Conservation (phyloP, 1,140 invertebrate species). For the Atta colombica region DNA sequence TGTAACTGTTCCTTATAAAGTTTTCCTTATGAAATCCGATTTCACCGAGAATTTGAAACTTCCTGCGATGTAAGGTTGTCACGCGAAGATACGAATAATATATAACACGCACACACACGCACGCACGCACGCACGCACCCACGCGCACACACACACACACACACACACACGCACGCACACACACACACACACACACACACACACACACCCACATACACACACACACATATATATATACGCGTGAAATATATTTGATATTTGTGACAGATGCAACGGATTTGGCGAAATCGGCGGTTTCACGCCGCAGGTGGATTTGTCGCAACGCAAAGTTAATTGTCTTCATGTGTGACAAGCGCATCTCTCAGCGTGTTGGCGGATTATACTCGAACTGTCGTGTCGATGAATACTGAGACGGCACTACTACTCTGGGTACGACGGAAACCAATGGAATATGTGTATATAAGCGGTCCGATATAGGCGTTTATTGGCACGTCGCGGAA, state of each 20-base stretch:
- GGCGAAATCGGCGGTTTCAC: conserved; percentile 16
- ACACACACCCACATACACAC: too few relatives aligned
- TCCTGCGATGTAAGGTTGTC: conserved; percentile 19
- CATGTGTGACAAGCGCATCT: conserved; percentile 34
- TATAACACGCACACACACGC: too few relatives aligned
- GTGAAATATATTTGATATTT: conserved; percentile 30
- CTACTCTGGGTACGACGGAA: not conserved
- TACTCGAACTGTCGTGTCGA: conserved; percentile 35
- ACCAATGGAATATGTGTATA: conserved; percentile 4
- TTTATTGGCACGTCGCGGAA: conserved; percentile 52
- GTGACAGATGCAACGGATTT: conserved; percentile 38
- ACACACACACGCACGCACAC: too few relatives aligned
- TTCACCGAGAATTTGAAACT: conserved; percentile 18
- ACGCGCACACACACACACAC: too few relatives aligned
- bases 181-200: too few relatives aligned
- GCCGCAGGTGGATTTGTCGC: conserved; percentile 15
- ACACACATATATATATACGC: not conserved
- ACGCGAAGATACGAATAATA: conserved; percentile 6
- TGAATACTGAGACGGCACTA: conserved; percentile 31
- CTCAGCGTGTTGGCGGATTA: conserved; percentile 31
- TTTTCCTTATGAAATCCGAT: not conserved
- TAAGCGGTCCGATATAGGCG: conserved; percentile 37
- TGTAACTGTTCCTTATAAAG: not conserved
- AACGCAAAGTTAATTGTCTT: conserved; percentile 50
- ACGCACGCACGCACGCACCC: too few relatives aligned